Evolutionary conservation across 2,113 vertebrate genomes (phyloP).

Genomic region (Aplodontia rufa): DNA sequence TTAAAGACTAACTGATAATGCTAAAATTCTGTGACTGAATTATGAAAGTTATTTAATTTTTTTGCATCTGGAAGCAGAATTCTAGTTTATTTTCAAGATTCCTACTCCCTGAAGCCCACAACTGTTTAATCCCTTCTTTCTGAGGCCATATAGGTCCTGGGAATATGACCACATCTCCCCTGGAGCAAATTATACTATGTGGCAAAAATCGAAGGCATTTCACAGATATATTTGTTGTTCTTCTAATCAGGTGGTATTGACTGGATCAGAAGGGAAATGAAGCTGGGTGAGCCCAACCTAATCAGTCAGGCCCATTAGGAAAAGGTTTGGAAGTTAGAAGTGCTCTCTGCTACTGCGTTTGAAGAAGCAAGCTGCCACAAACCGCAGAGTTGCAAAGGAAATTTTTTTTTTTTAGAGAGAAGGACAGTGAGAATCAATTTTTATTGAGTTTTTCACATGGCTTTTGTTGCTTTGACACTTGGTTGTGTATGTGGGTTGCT

Average conservation of each 20-base stretch:
- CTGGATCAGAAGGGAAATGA: neutral
- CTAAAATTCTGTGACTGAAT: constrained; percentile 13
- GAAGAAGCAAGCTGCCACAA: neutral
- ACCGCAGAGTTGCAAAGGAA: neutral
- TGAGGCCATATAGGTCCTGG: neutral
- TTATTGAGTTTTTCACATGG: no score
- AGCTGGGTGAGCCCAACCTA: neutral
- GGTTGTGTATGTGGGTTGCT: no score
- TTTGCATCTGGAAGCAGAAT: neutral
- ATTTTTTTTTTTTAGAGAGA: no score
- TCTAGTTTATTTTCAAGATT: neutral
- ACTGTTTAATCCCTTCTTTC: neutral
- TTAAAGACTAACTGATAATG: neutral
- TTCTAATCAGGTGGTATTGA: neutral
- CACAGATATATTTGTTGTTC: neutral
- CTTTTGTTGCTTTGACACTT: no score
- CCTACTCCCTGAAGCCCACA: neutral
- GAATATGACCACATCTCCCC: neutral
- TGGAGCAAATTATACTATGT: neutral
- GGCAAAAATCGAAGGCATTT: neutral
- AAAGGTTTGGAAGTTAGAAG: neutral
- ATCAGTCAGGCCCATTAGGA: neutral
- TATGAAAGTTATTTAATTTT: constrained; percentile 34
- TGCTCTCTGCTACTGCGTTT: neutral
- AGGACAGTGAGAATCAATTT: no score